A percentile compares a stretch with the other conserved stretches of the same genome.
Evolutionary conservation across 2,888 invertebrate genomes (phyloP).

Genomic region (Meandrusa payeni): DNA sequence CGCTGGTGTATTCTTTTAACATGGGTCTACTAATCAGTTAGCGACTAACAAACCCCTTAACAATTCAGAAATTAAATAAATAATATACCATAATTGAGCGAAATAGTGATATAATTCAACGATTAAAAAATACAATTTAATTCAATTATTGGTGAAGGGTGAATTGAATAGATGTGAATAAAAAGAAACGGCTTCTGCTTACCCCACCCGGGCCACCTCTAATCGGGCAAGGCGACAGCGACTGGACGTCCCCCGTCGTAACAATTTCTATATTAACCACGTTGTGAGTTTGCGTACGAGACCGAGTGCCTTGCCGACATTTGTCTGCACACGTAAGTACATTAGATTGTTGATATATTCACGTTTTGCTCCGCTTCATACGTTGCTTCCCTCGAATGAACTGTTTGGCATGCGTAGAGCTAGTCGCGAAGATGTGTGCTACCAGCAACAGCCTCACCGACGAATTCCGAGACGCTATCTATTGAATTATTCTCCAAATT

Average conservation of each 20-base stretch:
- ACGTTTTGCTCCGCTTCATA: slow-evolving; percentile 42
- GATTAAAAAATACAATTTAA: slow-evolving; percentile 34
- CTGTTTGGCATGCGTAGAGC: slow-evolving; percentile 75
- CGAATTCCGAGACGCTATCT: too few relatives aligned
- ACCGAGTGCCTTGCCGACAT: slow-evolving; percentile 51
- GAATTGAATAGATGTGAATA: slow-evolving; percentile 32
- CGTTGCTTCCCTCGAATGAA: slow-evolving; percentile 61
- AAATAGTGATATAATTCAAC: slow-evolving; percentile 32
- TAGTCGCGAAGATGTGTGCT: slow-evolving; percentile 9
- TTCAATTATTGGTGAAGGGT: slow-evolving; percentile 58
- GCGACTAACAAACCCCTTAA: slow-evolving; percentile 62
- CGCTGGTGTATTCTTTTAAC: slow-evolving; percentile 79
- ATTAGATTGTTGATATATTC: slow-evolving; percentile 46
- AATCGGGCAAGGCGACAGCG: slow-evolving; percentile 49
- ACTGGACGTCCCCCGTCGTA: slow-evolving; percentile 27
- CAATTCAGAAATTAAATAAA: slow-evolving; percentile 31
- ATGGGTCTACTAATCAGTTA: slow-evolving; percentile 75
- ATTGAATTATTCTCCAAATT: neutral
- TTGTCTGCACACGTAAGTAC: slow-evolving; percentile 72
- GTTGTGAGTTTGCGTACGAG: slow-evolving; percentile 27
- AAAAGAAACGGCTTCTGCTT: slow-evolving; percentile 57
- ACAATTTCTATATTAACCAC: slow-evolving; percentile 40
- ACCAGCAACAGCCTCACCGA: too few relatives aligned
- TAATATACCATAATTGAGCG: slow-evolving; percentile 34
- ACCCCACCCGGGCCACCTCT: slow-evolving; percentile 54